Conservation (phyloP, 2,797 vertebrate species). For the Pangasius sanitwongsei region DNA sequence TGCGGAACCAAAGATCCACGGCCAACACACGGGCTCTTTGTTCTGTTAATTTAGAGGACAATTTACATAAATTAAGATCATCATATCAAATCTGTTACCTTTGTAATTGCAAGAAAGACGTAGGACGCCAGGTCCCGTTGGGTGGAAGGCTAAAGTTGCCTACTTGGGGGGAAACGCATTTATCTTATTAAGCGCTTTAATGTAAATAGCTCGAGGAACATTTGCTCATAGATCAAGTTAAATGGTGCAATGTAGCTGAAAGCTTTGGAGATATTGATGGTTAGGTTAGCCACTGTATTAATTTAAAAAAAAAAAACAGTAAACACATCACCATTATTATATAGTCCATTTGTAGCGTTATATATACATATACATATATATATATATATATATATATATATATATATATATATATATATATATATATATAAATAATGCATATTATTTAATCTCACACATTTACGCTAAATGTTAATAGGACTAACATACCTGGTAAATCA, state of each 20-base stretch:
- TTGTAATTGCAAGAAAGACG: conserved; percentile 48
- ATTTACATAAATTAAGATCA: conserved; percentile 57
- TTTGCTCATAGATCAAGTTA: conserved; percentile 28
- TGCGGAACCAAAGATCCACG: conserved; percentile 33
- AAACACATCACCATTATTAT: neutral
- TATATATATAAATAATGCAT: neutral
- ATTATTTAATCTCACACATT: neutral
- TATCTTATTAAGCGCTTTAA: conserved; percentile 47
- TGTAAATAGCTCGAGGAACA: conserved; percentile 47
- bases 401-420: too few relatives aligned
- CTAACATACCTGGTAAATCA: neutral
- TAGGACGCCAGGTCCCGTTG: conserved; percentile 31
- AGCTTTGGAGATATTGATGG: neutral
- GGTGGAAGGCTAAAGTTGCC: conserved; percentile 42
- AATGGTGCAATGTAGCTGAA: conserved; percentile 26
- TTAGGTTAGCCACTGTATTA: neutral
- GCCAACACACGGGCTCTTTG: conserved; percentile 43
- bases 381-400: too few relatives aligned
- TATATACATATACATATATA: neutral
- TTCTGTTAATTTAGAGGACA: conserved; percentile 52
- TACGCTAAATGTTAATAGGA: neutral
- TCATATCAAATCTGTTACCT: conserved; percentile 44
- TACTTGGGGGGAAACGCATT: neutral
- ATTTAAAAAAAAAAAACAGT: neutral
- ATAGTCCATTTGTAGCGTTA: neutral